phyloP scores from a whole-genome alignment of 2,113 vertebrate species.

The Gambusia holbrooki region DNA sequence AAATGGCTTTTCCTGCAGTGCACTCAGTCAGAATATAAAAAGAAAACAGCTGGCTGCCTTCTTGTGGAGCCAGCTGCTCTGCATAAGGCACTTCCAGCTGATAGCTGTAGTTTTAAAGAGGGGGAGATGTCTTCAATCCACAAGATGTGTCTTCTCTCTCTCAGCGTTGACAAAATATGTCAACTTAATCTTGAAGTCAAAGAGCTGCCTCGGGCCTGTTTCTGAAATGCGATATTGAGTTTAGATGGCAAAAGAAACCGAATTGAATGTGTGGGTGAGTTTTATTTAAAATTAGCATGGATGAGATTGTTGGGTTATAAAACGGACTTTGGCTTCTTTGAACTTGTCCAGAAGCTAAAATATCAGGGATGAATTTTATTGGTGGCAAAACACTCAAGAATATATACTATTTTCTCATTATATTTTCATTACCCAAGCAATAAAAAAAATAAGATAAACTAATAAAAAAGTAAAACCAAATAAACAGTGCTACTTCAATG shows the following conservation, averaged over 20 bases:
- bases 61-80: not conserved
- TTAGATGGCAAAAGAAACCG: not conserved
- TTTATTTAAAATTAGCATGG: too few species aligned
- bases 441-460: too few species aligned
- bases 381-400: constrained; percentile 54
- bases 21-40: constrained; percentile 1
- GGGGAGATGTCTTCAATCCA: constrained; percentile 9
- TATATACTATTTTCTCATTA: too few species aligned
- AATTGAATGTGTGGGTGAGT: not conserved
- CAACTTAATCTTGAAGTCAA: constrained; percentile 40
- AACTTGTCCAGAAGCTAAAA: constrained; percentile 33
- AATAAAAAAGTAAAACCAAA: too few species aligned
- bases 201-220: constrained; percentile 34
- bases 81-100: constrained; percentile 6
- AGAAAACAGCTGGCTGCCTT: not conserved
- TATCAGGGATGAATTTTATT: constrained; percentile 45
- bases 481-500: too few species aligned
- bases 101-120: constrained; percentile 21
- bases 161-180: constrained; percentile 33
- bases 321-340: constrained; percentile 9
- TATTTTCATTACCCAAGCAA: too few species aligned
- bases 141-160: constrained; percentile 16
- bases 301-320: not conserved
- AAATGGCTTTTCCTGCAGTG: not conserved
- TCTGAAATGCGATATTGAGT: constrained; percentile 22